Evolutionary conservation across 2,113 vertebrate species (phyloP).

Genomic region (Marcusenius ussheri): DNA sequence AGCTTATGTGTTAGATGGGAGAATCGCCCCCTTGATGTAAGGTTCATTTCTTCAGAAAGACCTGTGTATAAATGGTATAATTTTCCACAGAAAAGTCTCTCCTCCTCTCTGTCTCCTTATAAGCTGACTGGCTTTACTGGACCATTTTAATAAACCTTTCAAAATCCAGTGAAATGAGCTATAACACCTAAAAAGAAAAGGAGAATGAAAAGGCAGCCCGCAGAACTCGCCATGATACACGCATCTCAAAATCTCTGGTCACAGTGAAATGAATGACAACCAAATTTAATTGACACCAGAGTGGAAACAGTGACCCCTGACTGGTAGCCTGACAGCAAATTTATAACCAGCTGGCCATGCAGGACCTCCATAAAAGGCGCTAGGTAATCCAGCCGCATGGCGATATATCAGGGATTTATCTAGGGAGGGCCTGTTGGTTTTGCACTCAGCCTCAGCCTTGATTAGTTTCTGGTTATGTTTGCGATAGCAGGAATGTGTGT

Average conservation of each 20-base stretch:
- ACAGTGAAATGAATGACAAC: background rate
- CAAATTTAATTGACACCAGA: background rate
- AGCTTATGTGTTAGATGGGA: background rate
- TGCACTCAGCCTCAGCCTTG: background rate
- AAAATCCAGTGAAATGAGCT: background rate
- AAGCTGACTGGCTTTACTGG: conserved; percentile 8
- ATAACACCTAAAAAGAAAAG: background rate
- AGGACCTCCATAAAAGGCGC: background rate
- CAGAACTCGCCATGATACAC: background rate
- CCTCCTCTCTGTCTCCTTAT: background rate
- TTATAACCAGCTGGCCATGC: background rate
- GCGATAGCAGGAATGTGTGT: background rate
- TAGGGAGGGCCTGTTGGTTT: background rate
- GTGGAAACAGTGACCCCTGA: background rate
- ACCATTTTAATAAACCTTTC: background rate
- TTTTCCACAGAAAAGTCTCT: background rate
- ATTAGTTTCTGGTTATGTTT: background rate
- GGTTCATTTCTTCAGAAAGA: background rate
- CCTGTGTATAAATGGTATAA: background rate
- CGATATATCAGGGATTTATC: background rate
- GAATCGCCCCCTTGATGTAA: background rate
- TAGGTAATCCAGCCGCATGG: background rate
- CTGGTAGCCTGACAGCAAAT: background rate
- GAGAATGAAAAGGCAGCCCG: background rate
- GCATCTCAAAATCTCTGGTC: background rate